A percentile compares a stretch with the other conserved stretches of the same genome.
Conservation (phyloP, 2,113 vertebrate species). For the Ptychochromis oligacanthus region DNA sequence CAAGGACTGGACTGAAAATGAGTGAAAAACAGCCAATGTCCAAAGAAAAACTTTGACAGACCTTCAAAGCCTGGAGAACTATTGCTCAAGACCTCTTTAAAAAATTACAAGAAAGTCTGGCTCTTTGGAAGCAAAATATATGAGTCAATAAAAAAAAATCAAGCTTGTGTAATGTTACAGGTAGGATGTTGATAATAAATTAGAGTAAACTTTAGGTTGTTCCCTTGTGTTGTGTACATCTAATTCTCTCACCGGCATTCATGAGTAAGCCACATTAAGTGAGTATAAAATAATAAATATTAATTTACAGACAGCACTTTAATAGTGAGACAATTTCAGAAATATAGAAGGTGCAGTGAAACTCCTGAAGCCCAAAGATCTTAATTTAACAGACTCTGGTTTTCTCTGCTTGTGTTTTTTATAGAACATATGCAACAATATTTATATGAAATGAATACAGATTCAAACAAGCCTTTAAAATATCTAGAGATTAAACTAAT, state of each 20-base stretch:
- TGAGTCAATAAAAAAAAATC: too few species aligned
- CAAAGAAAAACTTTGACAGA: too few species aligned
- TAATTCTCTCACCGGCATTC: neutral
- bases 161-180: too few species aligned
- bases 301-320: neutral
- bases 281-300: neutral
- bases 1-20: too few species aligned
- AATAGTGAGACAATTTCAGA: neutral
- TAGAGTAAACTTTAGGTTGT: neutral
- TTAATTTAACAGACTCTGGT: neutral
- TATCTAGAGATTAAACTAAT: conserved; percentile 43
- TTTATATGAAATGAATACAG: conserved; percentile 14
- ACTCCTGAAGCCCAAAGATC: neutral
- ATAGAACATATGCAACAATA: neutral
- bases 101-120: too few species aligned
- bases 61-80: too few species aligned
- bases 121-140: too few species aligned
- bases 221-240: neutral
- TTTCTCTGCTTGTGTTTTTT: neutral
- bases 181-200: too few species aligned
- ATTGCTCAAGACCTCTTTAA: too few species aligned
- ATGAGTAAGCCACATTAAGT: neutral
- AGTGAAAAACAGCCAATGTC: too few species aligned
- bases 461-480: conserved; percentile 25
- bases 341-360: neutral